Evolutionary conservation across 2,888 invertebrate species (phyloP), one percentile per base, ranked within the genome.

Genomic region (Meliscaeva auricollis): DNA sequence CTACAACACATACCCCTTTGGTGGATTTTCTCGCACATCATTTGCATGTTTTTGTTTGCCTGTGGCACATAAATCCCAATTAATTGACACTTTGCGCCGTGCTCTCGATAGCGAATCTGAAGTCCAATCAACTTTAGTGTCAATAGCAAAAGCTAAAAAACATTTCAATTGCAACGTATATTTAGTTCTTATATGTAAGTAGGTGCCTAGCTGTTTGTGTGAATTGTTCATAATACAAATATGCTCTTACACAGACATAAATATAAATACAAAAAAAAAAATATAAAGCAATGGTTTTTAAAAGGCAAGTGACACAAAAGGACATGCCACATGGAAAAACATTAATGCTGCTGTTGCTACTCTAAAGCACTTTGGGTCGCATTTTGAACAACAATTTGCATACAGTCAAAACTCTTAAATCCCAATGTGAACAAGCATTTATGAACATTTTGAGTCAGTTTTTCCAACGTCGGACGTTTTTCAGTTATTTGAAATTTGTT

Each of bases 81-180:
- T 73, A 72, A 82, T 76, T 82, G 82, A 82, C 77, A 82, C 68
- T 48, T 48, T 72, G 20, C 17, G 20, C 17, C 15, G 38, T n/a
- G 41, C 68, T 44, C 46, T 74, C 74, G 64, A 82, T 73, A 77
- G 32, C 68, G 38, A 54, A 73, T 79, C 69, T 72, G 35, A 68
- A 68, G 60, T 68, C 79, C 79, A 80, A 38, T 72, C 76, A 80
- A 80, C 68, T 84, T 80, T 54, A 75, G 68, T 84, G 84, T 84
- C 80, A 80, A 80, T 84, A 72, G 80, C 54, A 17, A 52, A 22
- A 66, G 20, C 56, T 48, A 60, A 76, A 26, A 46, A 84, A 80
- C 66, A 72, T 68, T 84, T 84, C 64, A 72, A 75, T 75, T 79
- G 75, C 84, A 75, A 60, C 74, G 54, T 9, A 62, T 50, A 35